Percentiles rank a stretch among this genome's conserved stretches.
phyloP scores from a whole-genome alignment of 1,140 invertebrate genomes.

The Drosophila athabasca region DNA sequence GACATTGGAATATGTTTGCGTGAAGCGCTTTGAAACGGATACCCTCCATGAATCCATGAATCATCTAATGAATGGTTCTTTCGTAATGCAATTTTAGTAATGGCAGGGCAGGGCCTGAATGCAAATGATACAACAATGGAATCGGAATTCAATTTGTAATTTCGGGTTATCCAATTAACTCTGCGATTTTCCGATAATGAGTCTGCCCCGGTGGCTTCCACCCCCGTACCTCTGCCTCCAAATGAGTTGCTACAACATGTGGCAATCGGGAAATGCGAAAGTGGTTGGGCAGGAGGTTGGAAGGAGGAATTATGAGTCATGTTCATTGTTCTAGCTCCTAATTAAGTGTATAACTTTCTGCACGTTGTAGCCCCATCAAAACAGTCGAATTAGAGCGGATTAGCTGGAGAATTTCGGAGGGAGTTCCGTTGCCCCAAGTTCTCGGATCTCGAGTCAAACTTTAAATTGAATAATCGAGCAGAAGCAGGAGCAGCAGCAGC shows the following conservation, averaged over 20 bases:
- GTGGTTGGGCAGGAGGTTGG: too few species aligned
- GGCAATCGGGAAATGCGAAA: too few species aligned
- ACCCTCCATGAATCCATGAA: background rate
- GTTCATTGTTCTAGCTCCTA: too few species aligned
- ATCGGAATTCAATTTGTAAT: slow-evolving; percentile 32
- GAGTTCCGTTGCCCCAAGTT: slow-evolving; percentile 13
- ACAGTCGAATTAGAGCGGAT: slow-evolving; percentile 23
- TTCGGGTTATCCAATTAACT: slow-evolving; percentile 45
- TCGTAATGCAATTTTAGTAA: slow-evolving; percentile 22
- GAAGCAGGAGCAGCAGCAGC: slow-evolving; percentile 8
- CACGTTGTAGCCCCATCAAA: background rate
- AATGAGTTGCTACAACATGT: background rate
- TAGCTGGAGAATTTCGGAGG: slow-evolving; percentile 19
- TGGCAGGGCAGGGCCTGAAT: slow-evolving; percentile 25
- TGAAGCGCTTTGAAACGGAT: slow-evolving; percentile 28
- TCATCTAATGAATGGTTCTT: slow-evolving; percentile 40
- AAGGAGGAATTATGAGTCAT: background rate
- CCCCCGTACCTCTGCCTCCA: background rate
- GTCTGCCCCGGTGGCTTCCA: background rate
- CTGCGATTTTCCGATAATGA: slow-evolving; percentile 4
- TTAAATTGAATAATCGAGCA: slow-evolving; percentile 64
- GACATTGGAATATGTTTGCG: slow-evolving; percentile 35
- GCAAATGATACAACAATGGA: slow-evolving; percentile 22
- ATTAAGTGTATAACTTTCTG: background rate
- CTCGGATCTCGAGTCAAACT: slow-evolving; percentile 15